phyloP scores from a whole-genome alignment of 1,140 invertebrate species.

The Homalodisca vitripennis region DNA sequence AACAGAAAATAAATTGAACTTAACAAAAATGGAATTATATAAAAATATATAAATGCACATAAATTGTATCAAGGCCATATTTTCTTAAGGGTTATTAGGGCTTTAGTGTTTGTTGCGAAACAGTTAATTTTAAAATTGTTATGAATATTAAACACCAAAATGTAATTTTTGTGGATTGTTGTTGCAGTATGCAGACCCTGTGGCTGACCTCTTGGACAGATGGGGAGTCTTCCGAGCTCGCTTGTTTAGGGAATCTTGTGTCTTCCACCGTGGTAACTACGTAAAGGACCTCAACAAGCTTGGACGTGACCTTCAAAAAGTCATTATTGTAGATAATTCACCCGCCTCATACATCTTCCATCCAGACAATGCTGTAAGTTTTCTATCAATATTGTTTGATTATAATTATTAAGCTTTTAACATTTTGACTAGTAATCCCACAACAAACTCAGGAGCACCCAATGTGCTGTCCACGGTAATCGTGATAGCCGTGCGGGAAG shows the following conservation, averaged over 20 bases:
- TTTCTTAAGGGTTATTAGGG: too few species aligned
- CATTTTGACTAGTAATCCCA: background rate
- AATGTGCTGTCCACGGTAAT: too few species aligned
- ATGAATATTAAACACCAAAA: too few species aligned
- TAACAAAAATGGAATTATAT: too few species aligned
- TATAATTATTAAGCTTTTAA: background rate
- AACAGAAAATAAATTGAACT: too few species aligned
- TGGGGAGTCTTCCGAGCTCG: slow-evolving; percentile 96
- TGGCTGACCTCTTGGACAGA: slow-evolving; percentile 96
- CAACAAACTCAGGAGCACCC: background rate
- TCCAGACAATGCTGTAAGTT: slow-evolving; percentile 98
- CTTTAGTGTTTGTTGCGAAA: too few species aligned
- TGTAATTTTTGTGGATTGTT: too few species aligned
- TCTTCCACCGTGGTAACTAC: slow-evolving; percentile 99
- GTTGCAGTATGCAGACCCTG: slow-evolving; percentile 95
- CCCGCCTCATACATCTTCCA: slow-evolving; percentile 99
- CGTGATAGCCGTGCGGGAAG: too few species aligned
- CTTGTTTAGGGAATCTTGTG: slow-evolving; percentile 98
- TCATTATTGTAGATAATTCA: slow-evolving; percentile 99
- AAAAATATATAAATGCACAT: too few species aligned
- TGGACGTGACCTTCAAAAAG: slow-evolving; percentile 92
- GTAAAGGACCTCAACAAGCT: slow-evolving; percentile 99
- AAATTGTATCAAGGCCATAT: too few species aligned
- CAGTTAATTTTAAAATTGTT: too few species aligned
- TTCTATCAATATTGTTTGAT: too few species aligned